Percentiles rank a stretch among this genome's conserved stretches.
phyloP scores from a whole-genome alignment of 1,140 invertebrate species.

The Anagrus nilaparvatae region DNA sequence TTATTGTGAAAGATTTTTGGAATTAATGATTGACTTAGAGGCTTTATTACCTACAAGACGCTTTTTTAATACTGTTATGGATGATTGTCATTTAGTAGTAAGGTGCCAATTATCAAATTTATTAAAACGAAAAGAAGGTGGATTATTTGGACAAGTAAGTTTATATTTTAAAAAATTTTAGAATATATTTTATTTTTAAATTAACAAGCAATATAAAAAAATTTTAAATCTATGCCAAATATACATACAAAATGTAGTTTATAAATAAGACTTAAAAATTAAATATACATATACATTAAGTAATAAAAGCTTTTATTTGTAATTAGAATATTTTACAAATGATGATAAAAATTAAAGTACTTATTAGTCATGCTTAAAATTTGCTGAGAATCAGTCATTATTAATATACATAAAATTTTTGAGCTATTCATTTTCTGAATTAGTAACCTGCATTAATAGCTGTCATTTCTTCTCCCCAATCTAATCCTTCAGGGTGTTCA shows the following conservation, averaged over 20 bases:
- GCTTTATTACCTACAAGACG: conserved; percentile 87
- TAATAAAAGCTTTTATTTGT: not conserved
- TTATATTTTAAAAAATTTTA: conserved; percentile 6
- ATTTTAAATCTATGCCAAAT: conserved; percentile 11
- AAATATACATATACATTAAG: conserved; percentile 10
- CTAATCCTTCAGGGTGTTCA: conserved; percentile 49
- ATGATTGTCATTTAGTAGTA: conserved; percentile 90
- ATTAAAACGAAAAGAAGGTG: conserved; percentile 68
- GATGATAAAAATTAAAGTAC: not conserved
- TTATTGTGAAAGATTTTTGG: conserved; percentile 93
- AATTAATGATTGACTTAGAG: conserved; percentile 93
- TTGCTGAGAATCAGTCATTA: not conserved
- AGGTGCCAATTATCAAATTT: conserved; percentile 76
- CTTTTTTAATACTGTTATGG: conserved; percentile 94
- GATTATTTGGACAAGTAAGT: conserved; percentile 82
- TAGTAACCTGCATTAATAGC: conserved; percentile 67
- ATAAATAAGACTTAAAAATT: conserved; percentile 13
- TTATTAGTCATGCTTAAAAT: not conserved
- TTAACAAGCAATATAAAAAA: conserved; percentile 15
- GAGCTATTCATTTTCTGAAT: conserved; percentile 17
- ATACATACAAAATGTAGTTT: conserved; percentile 5
- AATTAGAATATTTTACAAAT: not conserved
- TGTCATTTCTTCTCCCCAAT: conserved; percentile 80
- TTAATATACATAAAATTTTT: not conserved
- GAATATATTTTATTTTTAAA: conserved; percentile 13